These are phyloP conservation scores for Pseudorhombus dupliciocellatus DNA, from an alignment of 2,113 vertebrate genomes.

Conservation along the genomic window DNA sequence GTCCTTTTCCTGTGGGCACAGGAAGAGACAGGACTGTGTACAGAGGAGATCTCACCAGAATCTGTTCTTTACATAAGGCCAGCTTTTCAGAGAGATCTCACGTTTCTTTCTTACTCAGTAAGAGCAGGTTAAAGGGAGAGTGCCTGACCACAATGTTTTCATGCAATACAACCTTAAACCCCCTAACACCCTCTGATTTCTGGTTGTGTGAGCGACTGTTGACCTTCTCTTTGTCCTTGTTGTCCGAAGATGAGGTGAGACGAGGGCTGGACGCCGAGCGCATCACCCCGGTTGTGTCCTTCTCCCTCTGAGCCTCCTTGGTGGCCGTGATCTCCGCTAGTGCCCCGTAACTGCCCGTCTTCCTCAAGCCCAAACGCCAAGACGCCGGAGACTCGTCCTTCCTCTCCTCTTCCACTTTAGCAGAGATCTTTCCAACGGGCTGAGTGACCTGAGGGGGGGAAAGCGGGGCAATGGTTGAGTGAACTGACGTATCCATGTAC, in stretches of 20 bases:
- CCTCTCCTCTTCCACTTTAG: conserved; percentile 91
- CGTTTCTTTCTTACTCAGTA: too few species aligned
- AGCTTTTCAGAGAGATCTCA: too few species aligned
- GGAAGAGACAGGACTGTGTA: background rate
- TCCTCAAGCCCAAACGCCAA: conserved; percentile 93
- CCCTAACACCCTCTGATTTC: too few species aligned
- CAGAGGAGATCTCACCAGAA: background rate
- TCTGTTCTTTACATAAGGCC: background rate
- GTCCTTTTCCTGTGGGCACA: conserved; percentile 88
- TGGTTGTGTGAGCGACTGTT: background rate
- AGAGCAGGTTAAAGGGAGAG: too few species aligned
- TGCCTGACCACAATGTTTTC: background rate
- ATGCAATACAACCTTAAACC: too few species aligned
- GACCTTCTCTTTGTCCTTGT: conserved; percentile 98
- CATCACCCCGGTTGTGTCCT: conserved; percentile 93
- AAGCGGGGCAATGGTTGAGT: background rate
- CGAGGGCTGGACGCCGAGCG: conserved; percentile 97
- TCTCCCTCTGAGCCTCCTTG: conserved; percentile 95
- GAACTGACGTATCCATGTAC: background rate
- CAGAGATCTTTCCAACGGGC: conserved; percentile 85
- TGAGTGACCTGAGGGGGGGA: conserved; percentile 80
- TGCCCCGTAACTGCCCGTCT: conserved; percentile 97
- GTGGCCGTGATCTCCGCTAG: conserved; percentile 95
- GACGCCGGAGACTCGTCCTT: conserved; percentile 97
- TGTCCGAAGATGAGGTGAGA: conserved; percentile 95